These are phyloP conservation scores for Halcyon badia DNA, from an alignment of 2,797 vertebrate genomes.

Conservation along the genomic window DNA sequence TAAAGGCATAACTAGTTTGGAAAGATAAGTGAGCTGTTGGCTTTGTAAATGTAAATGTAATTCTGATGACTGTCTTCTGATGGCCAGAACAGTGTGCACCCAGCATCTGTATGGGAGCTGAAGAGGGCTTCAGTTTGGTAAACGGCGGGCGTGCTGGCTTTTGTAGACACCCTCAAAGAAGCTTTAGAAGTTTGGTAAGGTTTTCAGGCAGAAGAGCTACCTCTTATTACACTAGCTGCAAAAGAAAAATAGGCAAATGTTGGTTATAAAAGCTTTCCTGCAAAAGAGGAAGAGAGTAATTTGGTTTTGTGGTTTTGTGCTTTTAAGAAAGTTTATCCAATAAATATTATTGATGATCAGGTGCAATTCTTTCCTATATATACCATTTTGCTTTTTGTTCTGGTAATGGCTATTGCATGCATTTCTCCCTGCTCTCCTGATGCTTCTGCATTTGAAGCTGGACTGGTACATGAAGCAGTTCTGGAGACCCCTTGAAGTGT, in stretches of 20 bases:
- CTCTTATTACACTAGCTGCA: background rate
- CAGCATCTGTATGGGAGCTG: background rate
- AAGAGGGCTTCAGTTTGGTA: background rate
- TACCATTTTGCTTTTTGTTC: background rate
- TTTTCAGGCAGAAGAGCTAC: background rate
- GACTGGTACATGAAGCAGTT: background rate
- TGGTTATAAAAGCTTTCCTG: background rate
- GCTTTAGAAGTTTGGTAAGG: background rate
- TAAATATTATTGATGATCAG: background rate
- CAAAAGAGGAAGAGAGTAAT: background rate
- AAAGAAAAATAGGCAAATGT: background rate
- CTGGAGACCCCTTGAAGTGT: background rate
- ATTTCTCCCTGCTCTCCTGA: background rate
- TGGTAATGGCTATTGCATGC: accelerated
- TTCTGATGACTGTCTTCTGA: background rate
- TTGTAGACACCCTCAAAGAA: background rate
- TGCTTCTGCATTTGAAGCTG: background rate
- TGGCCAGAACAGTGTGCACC: background rate
- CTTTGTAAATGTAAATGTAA: background rate
- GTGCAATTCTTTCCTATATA: background rate
- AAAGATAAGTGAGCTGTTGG: background rate
- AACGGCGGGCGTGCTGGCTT: background rate
- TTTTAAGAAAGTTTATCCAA: background rate
- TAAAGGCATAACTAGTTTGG: background rate
- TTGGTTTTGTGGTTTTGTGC: background rate